Evolutionary conservation across 1,140 invertebrate species (phyloP), one percentile per base, ranked within the genome.

Genomic region (Popillia japonica): DNA sequence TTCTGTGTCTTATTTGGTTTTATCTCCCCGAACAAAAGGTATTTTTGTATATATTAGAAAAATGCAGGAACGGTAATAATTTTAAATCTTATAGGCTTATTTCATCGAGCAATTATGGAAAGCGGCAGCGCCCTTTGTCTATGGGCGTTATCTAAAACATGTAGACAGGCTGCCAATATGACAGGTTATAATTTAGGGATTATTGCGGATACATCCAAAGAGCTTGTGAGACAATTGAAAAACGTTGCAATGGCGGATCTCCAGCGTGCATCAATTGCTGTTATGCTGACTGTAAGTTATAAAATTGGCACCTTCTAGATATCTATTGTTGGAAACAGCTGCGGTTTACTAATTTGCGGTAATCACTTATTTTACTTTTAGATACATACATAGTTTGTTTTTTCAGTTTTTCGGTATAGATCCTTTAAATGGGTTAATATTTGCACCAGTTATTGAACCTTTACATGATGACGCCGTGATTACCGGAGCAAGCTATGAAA

Each of bases 341-440:
- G 3, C 44, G 8, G 6, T 4, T 34, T 34, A 34, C 1, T 34
- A 34, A 4, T 34, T 34, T 4, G 4, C 4, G 27, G 1, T 34
- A 34, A 34, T 34, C 8, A 48, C 1, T 48, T 2, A 2, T 3
- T 48, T 48, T 48, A 48, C 10, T 48, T 48, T 2, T n/a, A n/a
- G n/a, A n/a, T n/a, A n/a, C n/a, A n/a, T n/a, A n/a, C n/a, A n/a
- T n/a, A n/a, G n/a, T 17, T 1, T 48, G 2, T 11, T 20, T 4
- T 23, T 74, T 74, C 27, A 74, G 72, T 17, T 41, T 74, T 34
- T 40, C 17, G n/a, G 27, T 27, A 6, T 3, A 14, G 27, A 74
- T 74, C 72, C 72, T n/a, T 11, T 42, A 8, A 74, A 74, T 41
- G 72, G 72, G 11, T 44, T 74, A 9, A 17, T 74, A 74, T 74